phyloP scores from a whole-genome alignment of 2,888 invertebrate species.

The Megastigmus dorsalis region DNA sequence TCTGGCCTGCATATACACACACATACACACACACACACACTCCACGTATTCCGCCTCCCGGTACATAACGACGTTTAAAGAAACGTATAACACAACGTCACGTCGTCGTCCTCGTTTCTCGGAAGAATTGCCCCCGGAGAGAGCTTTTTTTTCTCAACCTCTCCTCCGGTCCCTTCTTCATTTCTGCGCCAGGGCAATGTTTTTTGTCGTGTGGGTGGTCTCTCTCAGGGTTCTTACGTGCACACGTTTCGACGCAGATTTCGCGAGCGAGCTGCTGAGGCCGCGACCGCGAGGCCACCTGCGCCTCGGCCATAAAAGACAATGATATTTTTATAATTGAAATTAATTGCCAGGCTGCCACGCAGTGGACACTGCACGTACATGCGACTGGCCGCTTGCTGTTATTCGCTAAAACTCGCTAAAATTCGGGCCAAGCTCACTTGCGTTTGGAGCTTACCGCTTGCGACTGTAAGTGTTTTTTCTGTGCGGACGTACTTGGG shows the following conservation, averaged over 20 bases:
- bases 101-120: conserved; percentile 6
- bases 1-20: not conserved
- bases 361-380: too few species aligned
- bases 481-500: too few species aligned
- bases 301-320: conserved; percentile 68
- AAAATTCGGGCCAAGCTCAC: conserved; percentile 31
- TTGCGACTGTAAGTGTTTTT: not conserved
- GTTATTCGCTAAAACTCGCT: too few species aligned
- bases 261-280: too few species aligned
- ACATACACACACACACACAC: not conserved
- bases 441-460: too few species aligned
- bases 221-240: not conserved
- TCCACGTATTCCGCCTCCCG: not conserved
- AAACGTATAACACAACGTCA: conserved; percentile 9
- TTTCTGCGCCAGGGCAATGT: too few species aligned
- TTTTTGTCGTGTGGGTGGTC: not conserved
- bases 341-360: conserved; percentile 72
- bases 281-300: conserved; percentile 68
- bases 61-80: conserved; percentile 7
- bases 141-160: too few species aligned
- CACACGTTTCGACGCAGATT: too few species aligned
- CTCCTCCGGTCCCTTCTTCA: too few species aligned
- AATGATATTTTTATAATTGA: conserved; percentile 75
- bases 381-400: not conserved
- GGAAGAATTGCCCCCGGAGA: conserved; percentile 31